phyloP scores from a whole-genome alignment of 2,888 invertebrate species.

The Synanthedon andrenaeformis region DNA sequence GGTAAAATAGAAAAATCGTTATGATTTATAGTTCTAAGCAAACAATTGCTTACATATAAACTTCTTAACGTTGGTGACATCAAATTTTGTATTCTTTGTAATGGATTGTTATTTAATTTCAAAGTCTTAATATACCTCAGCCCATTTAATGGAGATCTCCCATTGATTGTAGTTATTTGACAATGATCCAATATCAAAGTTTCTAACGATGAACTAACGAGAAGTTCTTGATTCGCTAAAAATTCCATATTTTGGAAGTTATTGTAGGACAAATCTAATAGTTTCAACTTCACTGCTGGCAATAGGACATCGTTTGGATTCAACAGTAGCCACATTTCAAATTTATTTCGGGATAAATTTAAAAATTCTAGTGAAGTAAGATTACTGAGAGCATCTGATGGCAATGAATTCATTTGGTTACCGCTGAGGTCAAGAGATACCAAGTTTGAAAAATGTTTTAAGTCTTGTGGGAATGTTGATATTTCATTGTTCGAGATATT shows the following conservation, averaged over 20 bases:
- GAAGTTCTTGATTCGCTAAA: conserved; percentile 56
- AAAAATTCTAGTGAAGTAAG: conserved; percentile 69
- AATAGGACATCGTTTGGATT: conserved; percentile 63
- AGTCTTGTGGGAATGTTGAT: conserved; percentile 56
- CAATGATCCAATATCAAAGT: conserved; percentile 73
- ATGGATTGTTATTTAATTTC: conserved; percentile 64
- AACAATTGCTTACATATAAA: conserved; percentile 72
- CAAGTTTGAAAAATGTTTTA: conserved; percentile 36
- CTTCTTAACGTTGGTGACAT: conserved; percentile 62
- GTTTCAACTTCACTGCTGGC: conserved; percentile 61
- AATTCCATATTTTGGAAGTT: conserved; percentile 64
- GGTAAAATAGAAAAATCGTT: conserved; percentile 71
- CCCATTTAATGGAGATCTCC: conserved; percentile 58
- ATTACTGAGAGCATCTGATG: conserved; percentile 55
- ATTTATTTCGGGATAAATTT: conserved; percentile 73
- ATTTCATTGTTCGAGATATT: conserved; percentile 77
- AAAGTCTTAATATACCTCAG: conserved; percentile 65
- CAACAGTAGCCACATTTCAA: conserved; percentile 70
- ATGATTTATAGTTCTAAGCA: conserved; percentile 58
- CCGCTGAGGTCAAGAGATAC: conserved; percentile 43
- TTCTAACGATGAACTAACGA: conserved; percentile 70
- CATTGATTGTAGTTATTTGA: conserved; percentile 67
- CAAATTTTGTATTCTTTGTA: conserved; percentile 52
- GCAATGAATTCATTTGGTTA: conserved; percentile 66
- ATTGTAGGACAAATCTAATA: conserved; percentile 76